Evolutionary conservation across 2,888 invertebrate genomes (phyloP).

Genomic region (Panorpa germanica): DNA sequence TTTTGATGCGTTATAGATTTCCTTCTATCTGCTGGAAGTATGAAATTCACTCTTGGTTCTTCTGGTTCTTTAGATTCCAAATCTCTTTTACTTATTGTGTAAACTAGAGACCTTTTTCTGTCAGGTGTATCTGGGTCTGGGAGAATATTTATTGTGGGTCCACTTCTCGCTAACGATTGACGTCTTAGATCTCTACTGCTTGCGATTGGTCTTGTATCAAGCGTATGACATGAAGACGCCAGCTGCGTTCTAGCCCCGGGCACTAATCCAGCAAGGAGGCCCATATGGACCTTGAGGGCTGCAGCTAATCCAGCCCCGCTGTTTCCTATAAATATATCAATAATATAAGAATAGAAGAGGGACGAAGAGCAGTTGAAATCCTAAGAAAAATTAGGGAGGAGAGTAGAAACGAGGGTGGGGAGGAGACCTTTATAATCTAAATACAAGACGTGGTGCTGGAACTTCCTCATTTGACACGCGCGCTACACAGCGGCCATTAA

Average conservation of each 20-base stretch:
- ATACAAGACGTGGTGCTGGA: too few species aligned
- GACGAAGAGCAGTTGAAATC: not conserved
- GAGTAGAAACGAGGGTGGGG: too few species aligned
- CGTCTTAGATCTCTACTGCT: constrained; percentile 25
- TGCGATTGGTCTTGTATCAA: constrained; percentile 30
- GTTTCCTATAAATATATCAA: constrained; percentile 23
- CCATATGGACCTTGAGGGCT: constrained; percentile 51
- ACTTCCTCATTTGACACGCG: too few species aligned
- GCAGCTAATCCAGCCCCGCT: constrained; percentile 41
- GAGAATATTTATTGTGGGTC: constrained; percentile 37
- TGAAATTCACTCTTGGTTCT: constrained; percentile 48
- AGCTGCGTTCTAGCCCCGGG: constrained; percentile 40
- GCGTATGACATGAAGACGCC: constrained; percentile 39
- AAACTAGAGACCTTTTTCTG: not conserved
- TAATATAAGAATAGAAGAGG: not conserved
- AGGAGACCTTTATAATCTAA: too few species aligned
- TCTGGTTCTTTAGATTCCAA: constrained; percentile 22
- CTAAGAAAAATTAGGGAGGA: too few species aligned
- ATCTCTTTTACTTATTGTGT: not conserved
- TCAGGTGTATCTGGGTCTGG: constrained; percentile 28
- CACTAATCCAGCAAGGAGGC: constrained; percentile 48
- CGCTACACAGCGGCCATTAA: too few species aligned
- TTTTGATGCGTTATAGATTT: constrained; percentile 28
- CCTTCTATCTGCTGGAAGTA: constrained; percentile 29
- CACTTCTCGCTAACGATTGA: constrained; percentile 37